Evolutionary conservation across 2,888 invertebrate species (phyloP).

Genomic region (Eupithecia vulgata): DNA sequence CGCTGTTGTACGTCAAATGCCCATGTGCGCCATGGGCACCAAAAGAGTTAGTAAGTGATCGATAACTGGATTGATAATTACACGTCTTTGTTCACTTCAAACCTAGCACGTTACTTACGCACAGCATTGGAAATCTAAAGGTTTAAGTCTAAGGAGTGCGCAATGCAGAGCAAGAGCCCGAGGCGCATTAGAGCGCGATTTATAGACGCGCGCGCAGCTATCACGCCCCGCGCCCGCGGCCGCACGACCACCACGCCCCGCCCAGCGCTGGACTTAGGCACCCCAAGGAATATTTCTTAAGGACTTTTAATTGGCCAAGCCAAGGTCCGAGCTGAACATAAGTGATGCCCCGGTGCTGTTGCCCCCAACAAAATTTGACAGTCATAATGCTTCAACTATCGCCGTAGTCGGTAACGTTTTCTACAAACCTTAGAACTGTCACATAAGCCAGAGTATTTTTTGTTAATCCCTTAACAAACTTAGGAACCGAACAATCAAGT

Average conservation of each 20-base stretch:
- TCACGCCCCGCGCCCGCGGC: constrained; percentile 61
- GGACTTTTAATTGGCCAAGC: not conserved
- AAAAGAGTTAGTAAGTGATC: not conserved
- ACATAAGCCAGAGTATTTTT: no score
- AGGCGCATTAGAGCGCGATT: constrained; percentile 64
- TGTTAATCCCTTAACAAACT: no score
- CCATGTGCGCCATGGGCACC: not conserved
- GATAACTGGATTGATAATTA: not conserved
- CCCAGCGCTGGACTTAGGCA: constrained; percentile 59
- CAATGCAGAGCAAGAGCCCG: constrained; percentile 69
- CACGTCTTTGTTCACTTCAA: not conserved
- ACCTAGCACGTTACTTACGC: constrained; percentile 19
- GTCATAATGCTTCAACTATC: no score
- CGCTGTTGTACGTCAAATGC: not conserved
- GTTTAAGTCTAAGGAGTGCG: constrained; percentile 51
- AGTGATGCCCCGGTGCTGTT: no score
- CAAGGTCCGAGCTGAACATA: not conserved
- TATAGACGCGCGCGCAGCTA: constrained; percentile 68
- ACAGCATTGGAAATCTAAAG: constrained; percentile 27
- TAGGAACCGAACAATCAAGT: no score
- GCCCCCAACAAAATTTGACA: no score
- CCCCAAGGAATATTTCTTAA: not conserved
- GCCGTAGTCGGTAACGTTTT: no score
- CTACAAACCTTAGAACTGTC: no score
- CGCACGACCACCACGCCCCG: constrained; percentile 71